Percentiles rank a stretch among this genome's conserved stretches.
Evolutionary conservation across 1,140 invertebrate genomes (phyloP).

Genomic region (Zaprionus camerounensis): DNA sequence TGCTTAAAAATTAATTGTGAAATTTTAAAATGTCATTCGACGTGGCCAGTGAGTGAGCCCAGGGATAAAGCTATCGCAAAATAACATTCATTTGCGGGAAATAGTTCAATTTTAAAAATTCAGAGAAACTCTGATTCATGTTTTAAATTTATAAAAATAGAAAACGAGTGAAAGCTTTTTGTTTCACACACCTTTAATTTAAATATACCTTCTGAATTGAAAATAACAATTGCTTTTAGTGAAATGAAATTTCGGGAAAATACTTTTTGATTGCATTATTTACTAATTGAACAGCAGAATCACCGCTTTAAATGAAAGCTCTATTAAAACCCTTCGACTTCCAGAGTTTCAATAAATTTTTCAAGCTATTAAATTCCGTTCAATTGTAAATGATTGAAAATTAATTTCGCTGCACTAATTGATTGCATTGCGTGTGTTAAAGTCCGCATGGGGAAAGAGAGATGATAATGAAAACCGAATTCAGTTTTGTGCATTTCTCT

Average conservation of each 20-base stretch:
- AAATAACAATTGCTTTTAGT: not conserved
- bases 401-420: slow-evolving; percentile 52
- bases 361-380: not conserved
- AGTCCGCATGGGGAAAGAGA: not conserved
- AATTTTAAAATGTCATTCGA: slow-evolving; percentile 24
- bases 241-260: not conserved
- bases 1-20: slow-evolving; percentile 39
- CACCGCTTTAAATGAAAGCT: not conserved
- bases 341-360: not conserved
- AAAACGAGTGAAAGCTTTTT: not conserved
- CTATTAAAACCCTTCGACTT: not conserved
- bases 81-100: not conserved
- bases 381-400: slow-evolving; percentile 21
- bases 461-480: slow-evolving; percentile 4
- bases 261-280: not conserved
- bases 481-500: not conserved
- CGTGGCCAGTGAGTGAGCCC: not conserved
- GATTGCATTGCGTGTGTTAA: slow-evolving; percentile 15
- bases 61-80: not conserved
- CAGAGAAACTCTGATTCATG: not conserved
- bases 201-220: not conserved
- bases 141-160: not conserved
- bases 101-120: not conserved
- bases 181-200: not conserved
- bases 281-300: not conserved